These are phyloP conservation scores for Stenurella melanura DNA, from an alignment of 2,888 invertebrate genomes.

Conservation along the genomic window DNA sequence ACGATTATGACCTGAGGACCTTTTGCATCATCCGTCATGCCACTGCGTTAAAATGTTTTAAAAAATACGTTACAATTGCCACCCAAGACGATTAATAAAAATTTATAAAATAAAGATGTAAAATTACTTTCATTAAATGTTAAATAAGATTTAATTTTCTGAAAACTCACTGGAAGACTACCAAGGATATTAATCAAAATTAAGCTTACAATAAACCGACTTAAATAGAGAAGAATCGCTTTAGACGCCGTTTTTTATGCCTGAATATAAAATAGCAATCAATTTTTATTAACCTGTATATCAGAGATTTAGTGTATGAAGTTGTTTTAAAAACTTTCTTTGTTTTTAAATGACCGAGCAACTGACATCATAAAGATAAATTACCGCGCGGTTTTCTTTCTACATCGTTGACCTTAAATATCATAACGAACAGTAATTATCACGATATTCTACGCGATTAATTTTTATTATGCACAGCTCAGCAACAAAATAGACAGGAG, in stretches of 20 bases:
- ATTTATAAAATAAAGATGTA: slow-evolving; percentile 11
- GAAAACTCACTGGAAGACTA: slow-evolving; percentile 21
- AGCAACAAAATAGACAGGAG: slow-evolving; percentile 13
- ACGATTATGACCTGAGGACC: not conserved
- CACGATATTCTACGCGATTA: slow-evolving; percentile 23
- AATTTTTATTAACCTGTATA: slow-evolving; percentile 55
- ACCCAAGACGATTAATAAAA: not conserved
- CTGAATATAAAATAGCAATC: slow-evolving; percentile 46
- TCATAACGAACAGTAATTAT: slow-evolving; percentile 27
- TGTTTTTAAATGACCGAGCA: slow-evolving; percentile 54
- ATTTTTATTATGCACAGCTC: slow-evolving; percentile 32
- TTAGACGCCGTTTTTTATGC: slow-evolving; percentile 42
- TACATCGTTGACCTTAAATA: slow-evolving; percentile 30
- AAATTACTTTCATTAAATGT: slow-evolving; percentile 20
- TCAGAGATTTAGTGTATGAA: slow-evolving; percentile 32
- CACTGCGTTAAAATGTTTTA: not conserved
- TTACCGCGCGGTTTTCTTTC: slow-evolving; percentile 33
- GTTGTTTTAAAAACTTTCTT: slow-evolving; percentile 47
- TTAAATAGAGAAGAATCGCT: slow-evolving; percentile 50
- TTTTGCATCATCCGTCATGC: not conserved
- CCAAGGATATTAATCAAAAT: slow-evolving; percentile 60
- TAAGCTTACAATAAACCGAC: slow-evolving; percentile 58
- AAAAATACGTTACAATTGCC: not conserved
- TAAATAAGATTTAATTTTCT: slow-evolving; percentile 16
- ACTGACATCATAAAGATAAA: slow-evolving; percentile 50